Conservation (phyloP, 2,797 vertebrate species). For the Pseudopleuronectes americanus region DNA sequence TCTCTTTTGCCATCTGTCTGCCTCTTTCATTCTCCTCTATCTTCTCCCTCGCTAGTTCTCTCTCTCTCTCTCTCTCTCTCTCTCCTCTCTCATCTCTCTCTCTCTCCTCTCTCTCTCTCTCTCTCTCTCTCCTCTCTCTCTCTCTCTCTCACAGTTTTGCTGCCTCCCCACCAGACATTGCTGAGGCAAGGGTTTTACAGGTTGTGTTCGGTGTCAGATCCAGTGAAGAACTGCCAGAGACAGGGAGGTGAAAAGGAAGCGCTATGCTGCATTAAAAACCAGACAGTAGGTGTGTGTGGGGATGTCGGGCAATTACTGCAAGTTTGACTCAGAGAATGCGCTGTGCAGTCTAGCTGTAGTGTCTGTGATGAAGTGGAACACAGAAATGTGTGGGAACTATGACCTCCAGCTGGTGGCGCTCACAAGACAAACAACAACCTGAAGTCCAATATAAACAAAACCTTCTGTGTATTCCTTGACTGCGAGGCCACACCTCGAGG, state of each 20-base stretch:
- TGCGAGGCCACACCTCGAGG: not conserved
- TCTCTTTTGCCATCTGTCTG: conserved; percentile 56
- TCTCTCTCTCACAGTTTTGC: conserved; percentile 16
- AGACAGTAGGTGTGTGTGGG: too few species aligned
- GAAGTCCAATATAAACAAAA: conserved; percentile 27
- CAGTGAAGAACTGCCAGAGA: conserved; percentile 69
- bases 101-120: conserved; percentile 12
- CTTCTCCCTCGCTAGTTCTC: conserved; percentile 15
- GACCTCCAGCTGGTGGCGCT: conserved; percentile 26
- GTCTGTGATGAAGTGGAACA: conserved; percentile 42
- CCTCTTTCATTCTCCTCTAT: conserved; percentile 32
- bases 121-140: conserved; percentile 19
- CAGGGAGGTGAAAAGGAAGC: conserved; percentile 40
- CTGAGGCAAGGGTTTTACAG: conserved; percentile 69
- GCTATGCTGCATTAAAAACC: conserved; percentile 58
- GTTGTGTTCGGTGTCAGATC: conserved; percentile 67
- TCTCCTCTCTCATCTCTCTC: conserved; percentile 21
- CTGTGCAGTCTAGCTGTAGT: conserved; percentile 16
- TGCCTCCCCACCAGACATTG: conserved; percentile 33
- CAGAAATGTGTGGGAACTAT: conserved; percentile 31
- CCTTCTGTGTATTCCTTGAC: not conserved
- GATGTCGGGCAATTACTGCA: conserved; percentile 34
- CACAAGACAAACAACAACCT: conserved; percentile 33
- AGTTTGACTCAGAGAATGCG: conserved; percentile 36
- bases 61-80: conserved; percentile 22